These are phyloP conservation scores for Prietella phreatophila DNA, from an alignment of 2,113 vertebrate species.

Conservation along the genomic window DNA sequence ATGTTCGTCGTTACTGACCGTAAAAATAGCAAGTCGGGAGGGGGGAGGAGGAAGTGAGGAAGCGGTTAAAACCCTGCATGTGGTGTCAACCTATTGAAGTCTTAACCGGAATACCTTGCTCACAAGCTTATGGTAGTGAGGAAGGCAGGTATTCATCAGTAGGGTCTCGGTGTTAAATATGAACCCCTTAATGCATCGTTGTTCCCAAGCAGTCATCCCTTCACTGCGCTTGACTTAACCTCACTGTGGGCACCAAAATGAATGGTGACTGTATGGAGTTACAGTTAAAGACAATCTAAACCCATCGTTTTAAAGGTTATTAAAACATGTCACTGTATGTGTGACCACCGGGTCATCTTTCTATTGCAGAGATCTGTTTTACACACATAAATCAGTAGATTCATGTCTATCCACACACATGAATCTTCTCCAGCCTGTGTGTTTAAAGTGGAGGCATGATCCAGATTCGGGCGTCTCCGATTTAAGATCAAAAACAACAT, in stretches of 20 bases:
- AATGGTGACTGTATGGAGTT: conserved; percentile 11
- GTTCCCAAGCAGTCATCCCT: not conserved
- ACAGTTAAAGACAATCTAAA: conserved; percentile 6
- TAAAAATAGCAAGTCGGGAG: not conserved
- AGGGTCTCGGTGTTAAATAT: not conserved
- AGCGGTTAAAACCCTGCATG: not conserved
- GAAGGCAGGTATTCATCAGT: conserved; percentile 16
- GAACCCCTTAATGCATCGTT: not conserved
- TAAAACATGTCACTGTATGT: not conserved
- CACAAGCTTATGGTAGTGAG: not conserved
- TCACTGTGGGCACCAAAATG: conserved; percentile 8
- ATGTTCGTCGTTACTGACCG: not conserved
- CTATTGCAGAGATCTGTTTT: not conserved
- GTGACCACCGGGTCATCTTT: not conserved
- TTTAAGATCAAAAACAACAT: not conserved
- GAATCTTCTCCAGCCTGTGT: not conserved
- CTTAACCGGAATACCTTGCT: not conserved
- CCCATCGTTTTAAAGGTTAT: not conserved
- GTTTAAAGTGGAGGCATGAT: not conserved
- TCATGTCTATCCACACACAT: not conserved
- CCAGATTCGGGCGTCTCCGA: not conserved
- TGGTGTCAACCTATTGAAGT: not conserved
- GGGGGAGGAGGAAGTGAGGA: not conserved
- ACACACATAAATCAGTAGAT: not conserved
- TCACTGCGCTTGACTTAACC: conserved; percentile 11